phyloP scores from a whole-genome alignment of 2,888 invertebrate genomes.

The Pyrrhopygopsis socrates region DNA sequence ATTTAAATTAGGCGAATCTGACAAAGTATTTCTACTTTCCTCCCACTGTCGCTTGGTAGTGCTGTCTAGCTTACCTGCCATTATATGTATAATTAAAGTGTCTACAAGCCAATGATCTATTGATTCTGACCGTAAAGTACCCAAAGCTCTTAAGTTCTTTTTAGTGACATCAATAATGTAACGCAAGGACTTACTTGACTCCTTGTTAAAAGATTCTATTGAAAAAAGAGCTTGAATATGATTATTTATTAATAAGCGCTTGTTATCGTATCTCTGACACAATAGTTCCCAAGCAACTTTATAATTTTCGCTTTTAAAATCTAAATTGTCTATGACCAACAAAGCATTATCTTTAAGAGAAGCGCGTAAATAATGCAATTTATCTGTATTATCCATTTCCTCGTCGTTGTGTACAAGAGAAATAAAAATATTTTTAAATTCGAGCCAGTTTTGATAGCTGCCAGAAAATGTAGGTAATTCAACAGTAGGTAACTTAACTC shows the following conservation, averaged over 20 bases:
- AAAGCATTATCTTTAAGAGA: slow-evolving; percentile 51
- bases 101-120: slow-evolving; percentile 48
- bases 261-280: slow-evolving; percentile 43
- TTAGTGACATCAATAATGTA: slow-evolving; percentile 71
- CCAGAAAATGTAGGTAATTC: slow-evolving; percentile 22
- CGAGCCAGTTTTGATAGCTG: background rate
- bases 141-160: slow-evolving; percentile 70
- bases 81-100: slow-evolving; percentile 38
- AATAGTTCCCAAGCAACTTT: slow-evolving; percentile 36
- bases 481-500: slow-evolving; percentile 27
- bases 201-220: slow-evolving; percentile 38
- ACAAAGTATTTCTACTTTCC: too few relatives aligned
- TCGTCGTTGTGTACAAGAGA: background rate
- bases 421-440: background rate
- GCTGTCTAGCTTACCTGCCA: background rate
- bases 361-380: slow-evolving; percentile 51
- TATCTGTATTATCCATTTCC: slow-evolving; percentile 39
- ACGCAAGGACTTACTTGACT: slow-evolving; percentile 47
- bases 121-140: slow-evolving; percentile 34
- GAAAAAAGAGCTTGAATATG: slow-evolving; percentile 70
- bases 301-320: slow-evolving; percentile 57
- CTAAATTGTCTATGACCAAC: slow-evolving; percentile 42
- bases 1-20: background rate
- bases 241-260: slow-evolving; percentile 63
- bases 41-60: too few relatives aligned